Evolutionary conservation across 2,113 vertebrate species (phyloP).

Genomic region (Probosciger aterrimus): DNA sequence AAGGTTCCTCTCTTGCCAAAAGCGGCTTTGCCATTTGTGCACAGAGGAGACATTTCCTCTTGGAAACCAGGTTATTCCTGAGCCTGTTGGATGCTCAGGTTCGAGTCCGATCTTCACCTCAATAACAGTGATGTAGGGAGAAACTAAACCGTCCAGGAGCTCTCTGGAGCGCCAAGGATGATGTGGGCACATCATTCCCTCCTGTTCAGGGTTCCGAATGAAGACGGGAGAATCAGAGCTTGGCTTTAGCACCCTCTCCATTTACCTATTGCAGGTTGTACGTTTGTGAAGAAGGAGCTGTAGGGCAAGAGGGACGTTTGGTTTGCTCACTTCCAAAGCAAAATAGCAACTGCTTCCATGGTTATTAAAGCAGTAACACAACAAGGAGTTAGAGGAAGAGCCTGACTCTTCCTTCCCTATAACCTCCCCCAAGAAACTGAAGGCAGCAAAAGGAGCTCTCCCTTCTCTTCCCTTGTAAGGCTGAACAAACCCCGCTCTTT

Average conservation of each 20-base stretch:
- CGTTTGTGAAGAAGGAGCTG: neutral
- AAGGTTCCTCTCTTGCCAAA: neutral
- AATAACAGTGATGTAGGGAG: neutral
- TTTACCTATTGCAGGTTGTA: neutral
- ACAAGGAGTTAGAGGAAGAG: neutral
- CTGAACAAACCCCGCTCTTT: neutral
- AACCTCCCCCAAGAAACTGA: neutral
- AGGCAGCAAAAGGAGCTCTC: neutral
- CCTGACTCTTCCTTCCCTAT: neutral
- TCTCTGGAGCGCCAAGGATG: neutral
- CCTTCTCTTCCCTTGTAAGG: neutral
- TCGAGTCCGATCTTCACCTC: neutral
- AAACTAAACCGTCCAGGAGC: neutral
- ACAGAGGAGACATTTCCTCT: neutral
- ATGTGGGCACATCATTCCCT: neutral
- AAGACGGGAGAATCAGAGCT: neutral
- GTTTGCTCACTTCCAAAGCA: neutral
- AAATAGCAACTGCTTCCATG: neutral
- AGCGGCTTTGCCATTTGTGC: neutral
- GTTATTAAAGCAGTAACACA: neutral
- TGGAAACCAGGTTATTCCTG: neutral
- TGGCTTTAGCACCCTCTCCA: neutral
- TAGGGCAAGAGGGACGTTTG: neutral
- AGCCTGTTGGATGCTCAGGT: neutral
- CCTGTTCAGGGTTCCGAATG: neutral